Evolutionary conservation across 2,888 invertebrate species (phyloP).

Genomic region (Fragum sueziense): DNA sequence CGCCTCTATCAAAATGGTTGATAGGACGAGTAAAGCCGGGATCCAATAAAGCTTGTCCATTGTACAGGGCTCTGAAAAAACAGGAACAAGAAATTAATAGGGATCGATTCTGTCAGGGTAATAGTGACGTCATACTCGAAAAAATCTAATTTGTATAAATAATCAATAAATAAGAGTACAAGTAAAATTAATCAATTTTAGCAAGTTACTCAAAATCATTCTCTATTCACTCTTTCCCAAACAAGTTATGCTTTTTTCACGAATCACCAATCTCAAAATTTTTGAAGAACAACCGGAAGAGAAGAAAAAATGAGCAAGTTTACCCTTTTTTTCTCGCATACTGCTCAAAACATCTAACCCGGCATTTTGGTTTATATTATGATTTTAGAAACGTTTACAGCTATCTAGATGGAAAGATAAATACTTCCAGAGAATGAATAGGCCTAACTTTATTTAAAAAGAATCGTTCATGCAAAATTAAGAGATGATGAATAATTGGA

Average conservation of each 20-base stretch:
- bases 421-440: too few species aligned
- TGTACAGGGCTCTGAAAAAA: neutral
- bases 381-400: too few species aligned
- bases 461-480: too few species aligned
- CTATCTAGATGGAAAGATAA: too few species aligned
- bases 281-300: too few species aligned
- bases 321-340: too few species aligned
- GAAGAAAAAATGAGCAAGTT: too few species aligned
- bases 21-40: neutral
- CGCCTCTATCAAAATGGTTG: neutral
- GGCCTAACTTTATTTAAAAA: too few species aligned
- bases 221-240: too few species aligned
- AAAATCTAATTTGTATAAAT: neutral
- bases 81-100: neutral
- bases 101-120: neutral
- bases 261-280: neutral
- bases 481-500: too few species aligned
- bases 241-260: neutral
- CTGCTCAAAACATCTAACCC: too few species aligned
- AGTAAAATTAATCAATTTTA: neutral
- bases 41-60: constrained; percentile 15
- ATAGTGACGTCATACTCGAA: neutral
- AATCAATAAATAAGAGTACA: neutral
- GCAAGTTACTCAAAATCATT: neutral
- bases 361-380: too few species aligned